phyloP scores from a whole-genome alignment of 2,888 invertebrate genomes.

The Scrobipalpa atriplicella region DNA sequence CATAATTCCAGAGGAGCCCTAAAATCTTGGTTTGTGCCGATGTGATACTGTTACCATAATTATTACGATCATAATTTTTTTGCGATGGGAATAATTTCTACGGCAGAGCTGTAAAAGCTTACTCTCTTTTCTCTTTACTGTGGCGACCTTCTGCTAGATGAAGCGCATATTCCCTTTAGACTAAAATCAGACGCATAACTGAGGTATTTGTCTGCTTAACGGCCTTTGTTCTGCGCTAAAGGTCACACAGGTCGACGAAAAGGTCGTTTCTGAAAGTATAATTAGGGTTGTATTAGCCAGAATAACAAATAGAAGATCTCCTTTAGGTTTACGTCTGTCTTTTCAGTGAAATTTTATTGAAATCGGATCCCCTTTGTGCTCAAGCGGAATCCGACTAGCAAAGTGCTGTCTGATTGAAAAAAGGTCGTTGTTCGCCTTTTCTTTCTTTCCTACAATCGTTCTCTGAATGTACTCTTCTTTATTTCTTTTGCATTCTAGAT shows the following conservation, averaged over 20 bases:
- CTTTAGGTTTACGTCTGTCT: neutral
- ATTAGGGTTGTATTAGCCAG: neutral
- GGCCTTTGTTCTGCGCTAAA: neutral
- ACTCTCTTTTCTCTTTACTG: no score
- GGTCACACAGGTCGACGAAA: constrained; percentile 2
- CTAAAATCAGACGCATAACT: constrained; percentile 1
- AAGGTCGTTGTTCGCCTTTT: neutral
- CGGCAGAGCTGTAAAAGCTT: no score
- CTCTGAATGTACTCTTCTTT: no score
- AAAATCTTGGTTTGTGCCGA: no score
- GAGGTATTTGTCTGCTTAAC: neutral
- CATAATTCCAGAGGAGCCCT: no score
- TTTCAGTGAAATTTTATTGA: neutral
- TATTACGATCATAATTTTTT: no score
- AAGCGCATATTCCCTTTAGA: neutral
- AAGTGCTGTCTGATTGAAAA: neutral
- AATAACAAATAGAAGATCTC: neutral
- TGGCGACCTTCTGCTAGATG: neutral
- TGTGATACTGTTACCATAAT: no score
- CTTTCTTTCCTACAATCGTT: neutral
- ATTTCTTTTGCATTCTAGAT: no score
- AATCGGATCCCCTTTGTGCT: neutral
- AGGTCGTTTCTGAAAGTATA: constrained; percentile 11
- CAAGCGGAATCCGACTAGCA: neutral
- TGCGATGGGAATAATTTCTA: no score